Base-by-base conservation (phyloP, 1,140 invertebrate species). In the Cyrtorhinus lividipennis region DNA sequence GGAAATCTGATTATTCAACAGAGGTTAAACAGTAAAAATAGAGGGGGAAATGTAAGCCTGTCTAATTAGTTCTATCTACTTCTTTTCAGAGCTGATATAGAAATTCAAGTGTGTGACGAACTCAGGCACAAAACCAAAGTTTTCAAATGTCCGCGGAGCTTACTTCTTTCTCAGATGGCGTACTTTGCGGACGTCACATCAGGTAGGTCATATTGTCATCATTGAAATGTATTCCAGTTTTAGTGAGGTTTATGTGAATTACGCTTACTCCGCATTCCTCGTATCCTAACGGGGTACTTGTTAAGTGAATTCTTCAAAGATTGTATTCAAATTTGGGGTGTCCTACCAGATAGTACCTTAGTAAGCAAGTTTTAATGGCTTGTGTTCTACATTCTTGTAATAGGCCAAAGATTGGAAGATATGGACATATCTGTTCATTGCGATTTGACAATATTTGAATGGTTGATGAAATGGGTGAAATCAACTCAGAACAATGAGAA, bases 341-440 rank as follows among this genome's bases (percentile, higher is more conserved):
- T n/a, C n/a, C n/a, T n/a, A n/a, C n/a, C n/a, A n/a, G n/a, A n/a
- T n/a, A n/a, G n/a, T n/a, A n/a, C n/a, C n/a, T n/a, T n/a, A n/a
- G n/a, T n/a, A n/a, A n/a, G n/a, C n/a, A n/a, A n/a, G n/a, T n/a
- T n/a, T n/a, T n/a, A n/a, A n/a, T n/a, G n/a, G n/a, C n/a, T n/a
- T n/a, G n/a, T n/a, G n/a, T n/a, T n/a, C n/a, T n/a, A n/a, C n/a
- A n/a, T n/a, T n/a, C n/a, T 38, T 38, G 30, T 38, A 64, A 67
- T 62, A 74, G 79, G 89, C 8, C 88, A 92, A 74, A 80, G 83
- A 56, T 71, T 93, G n/a, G 90, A 93, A 71, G 92, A 95, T 67
- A 94, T 95, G 79, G 92, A 96, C 69, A 95, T 97, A 67, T 94
- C 92, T 0, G 92, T 95, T 0, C 92, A 96, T 72, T 95, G 92